A percentile compares a stretch with the other conserved stretches of the same genome.
Conservation (phyloP, 2,797 vertebrate genomes). For the Artibeus jamaicensis region DNA sequence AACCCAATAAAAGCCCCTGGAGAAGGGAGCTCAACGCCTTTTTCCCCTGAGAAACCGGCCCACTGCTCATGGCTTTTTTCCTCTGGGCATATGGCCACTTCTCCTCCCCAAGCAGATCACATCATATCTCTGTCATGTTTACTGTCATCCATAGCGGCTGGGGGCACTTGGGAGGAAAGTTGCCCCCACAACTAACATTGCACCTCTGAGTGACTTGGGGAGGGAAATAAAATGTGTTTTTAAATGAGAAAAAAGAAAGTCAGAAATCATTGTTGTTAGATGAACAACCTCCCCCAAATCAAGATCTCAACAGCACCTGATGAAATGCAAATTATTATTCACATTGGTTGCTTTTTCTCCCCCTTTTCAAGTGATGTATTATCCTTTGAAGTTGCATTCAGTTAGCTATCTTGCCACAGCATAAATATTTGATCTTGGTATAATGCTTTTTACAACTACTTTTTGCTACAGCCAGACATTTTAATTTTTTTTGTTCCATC, state of each 20-base stretch:
- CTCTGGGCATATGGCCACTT: too few relatives aligned
- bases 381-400: constrained; percentile 43
- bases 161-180: too few relatives aligned
- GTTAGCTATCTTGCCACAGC: background rate
- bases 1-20: too few relatives aligned
- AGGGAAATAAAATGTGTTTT: constrained; percentile 25
- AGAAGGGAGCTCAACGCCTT: too few relatives aligned
- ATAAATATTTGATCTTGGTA: background rate
- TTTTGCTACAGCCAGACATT: background rate
- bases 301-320: constrained; percentile 2
- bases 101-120: too few relatives aligned
- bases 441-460: background rate
- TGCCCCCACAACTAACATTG: too few relatives aligned
- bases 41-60: too few relatives aligned
- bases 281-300: constrained; percentile 44
- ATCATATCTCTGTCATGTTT: too few relatives aligned
- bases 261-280: constrained; percentile 73
- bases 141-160: too few relatives aligned
- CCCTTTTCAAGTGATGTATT: constrained; percentile 26
- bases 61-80: too few relatives aligned
- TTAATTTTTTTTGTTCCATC: background rate
- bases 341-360: background rate
- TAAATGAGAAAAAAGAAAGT: constrained; percentile 47
- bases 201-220: constrained; percentile 39
- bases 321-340: constrained; percentile 66